Evolutionary conservation across 1,140 invertebrate species (phyloP).

Genomic region (Scaptomyza montana): DNA sequence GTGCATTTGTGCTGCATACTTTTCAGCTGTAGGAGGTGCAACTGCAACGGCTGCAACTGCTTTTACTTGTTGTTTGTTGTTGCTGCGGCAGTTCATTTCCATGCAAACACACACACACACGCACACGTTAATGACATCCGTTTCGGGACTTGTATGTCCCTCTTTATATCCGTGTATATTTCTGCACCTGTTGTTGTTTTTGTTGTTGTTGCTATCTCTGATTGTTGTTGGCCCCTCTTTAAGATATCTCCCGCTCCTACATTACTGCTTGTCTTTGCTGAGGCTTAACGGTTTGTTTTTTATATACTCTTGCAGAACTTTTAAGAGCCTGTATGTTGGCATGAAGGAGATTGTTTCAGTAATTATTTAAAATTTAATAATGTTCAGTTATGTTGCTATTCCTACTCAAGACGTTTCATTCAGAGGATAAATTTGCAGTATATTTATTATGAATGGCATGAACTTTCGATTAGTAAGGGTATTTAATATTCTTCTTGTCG

Average conservation of each 20-base stretch:
- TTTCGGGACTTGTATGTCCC: slow-evolving; percentile 23
- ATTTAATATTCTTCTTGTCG: not conserved
- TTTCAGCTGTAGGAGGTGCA: slow-evolving; percentile 31
- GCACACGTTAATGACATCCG: slow-evolving; percentile 74
- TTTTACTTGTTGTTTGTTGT: too few species aligned
- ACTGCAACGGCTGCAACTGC: slow-evolving; percentile 16
- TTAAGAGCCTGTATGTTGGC: too few species aligned
- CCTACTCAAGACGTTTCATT: too few species aligned
- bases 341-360: too few species aligned
- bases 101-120: slow-evolving; percentile 32
- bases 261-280: not conserved
- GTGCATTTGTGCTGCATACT: slow-evolving; percentile 56
- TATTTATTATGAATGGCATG: too few species aligned
- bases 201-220: not conserved
- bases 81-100: slow-evolving; percentile 63
- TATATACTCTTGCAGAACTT: too few species aligned
- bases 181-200: slow-evolving; percentile 21
- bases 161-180: slow-evolving; percentile 32
- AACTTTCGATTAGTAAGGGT: not conserved
- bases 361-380: too few species aligned
- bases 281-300: too few species aligned
- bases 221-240: not conserved
- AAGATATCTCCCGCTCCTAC: not conserved
- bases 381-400: too few species aligned
- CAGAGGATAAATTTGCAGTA: too few species aligned